Conservation (phyloP, 1,140 invertebrate species). For the Hyposmocoma kahamanoa region DNA sequence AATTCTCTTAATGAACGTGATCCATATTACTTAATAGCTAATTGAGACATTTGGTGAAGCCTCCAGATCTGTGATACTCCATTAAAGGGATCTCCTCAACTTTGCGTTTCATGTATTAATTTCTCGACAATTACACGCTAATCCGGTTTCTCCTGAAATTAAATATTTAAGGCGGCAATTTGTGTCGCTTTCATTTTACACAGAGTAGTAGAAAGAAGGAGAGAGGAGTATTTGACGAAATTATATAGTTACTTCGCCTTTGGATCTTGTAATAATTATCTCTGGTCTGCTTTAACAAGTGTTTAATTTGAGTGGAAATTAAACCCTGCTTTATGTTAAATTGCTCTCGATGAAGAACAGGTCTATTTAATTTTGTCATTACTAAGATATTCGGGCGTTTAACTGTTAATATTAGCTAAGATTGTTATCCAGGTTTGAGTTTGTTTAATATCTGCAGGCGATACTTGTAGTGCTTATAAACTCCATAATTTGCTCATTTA, state of each 20-base stretch:
- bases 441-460: too few relatives aligned
- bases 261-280: conserved; percentile 66
- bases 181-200: conserved; percentile 57
- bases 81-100: conserved; percentile 8
- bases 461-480: too few relatives aligned
- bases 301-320: conserved; percentile 55
- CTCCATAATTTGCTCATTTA: too few relatives aligned
- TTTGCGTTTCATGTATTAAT: conserved; percentile 33
- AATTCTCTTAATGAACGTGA: conserved; percentile 54
- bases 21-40: conserved; percentile 31
- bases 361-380: not conserved
- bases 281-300: conserved; percentile 60
- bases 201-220: conserved; percentile 46
- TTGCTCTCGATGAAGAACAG: not conserved
- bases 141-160: conserved; percentile 62
- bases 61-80: not conserved
- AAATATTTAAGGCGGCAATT: conserved; percentile 65
- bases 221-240: conserved; percentile 49
- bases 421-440: too few relatives aligned
- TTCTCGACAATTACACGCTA: conserved; percentile 47
- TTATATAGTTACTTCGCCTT: conserved; percentile 64
- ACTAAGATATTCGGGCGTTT: too few relatives aligned
- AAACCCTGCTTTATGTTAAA: conserved; percentile 39
- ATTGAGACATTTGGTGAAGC: not conserved
- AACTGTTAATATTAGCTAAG: too few relatives aligned